Percentiles rank a stretch among this genome's conserved stretches.
Conservation (phyloP, 2,797 vertebrate species). For the Lateolabrax maculatus region DNA sequence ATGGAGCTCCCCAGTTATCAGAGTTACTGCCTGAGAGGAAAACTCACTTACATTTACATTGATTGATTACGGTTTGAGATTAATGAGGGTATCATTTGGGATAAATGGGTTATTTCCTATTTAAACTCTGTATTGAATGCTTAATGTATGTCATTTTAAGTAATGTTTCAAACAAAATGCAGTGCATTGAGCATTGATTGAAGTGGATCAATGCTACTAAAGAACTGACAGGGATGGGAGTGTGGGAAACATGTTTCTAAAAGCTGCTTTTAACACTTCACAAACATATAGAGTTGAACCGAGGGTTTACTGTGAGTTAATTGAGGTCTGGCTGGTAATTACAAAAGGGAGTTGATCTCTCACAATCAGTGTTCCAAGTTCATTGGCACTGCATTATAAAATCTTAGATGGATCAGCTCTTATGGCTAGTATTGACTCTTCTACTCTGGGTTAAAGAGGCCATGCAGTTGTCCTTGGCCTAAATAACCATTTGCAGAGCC, state of each 20-base stretch:
- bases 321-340: constrained; percentile 76
- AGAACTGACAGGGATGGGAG: constrained; percentile 17
- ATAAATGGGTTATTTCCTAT: constrained; percentile 50
- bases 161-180: constrained; percentile 29
- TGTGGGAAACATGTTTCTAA: constrained; percentile 47
- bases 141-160: constrained; percentile 39
- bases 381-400: constrained; percentile 68
- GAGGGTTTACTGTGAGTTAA: constrained; percentile 69
- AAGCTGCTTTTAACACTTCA: constrained; percentile 63
- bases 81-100: constrained; percentile 46
- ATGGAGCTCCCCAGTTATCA: constrained; percentile 26
- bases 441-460: constrained; percentile 58
- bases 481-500: constrained; percentile 54
- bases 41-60: constrained; percentile 34
- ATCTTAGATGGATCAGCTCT: constrained; percentile 61
- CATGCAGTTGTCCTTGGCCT: constrained; percentile 59
- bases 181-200: constrained; percentile 38
- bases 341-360: constrained; percentile 66
- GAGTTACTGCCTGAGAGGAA: constrained; percentile 26
- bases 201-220: constrained; percentile 6
- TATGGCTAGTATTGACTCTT: constrained; percentile 66
- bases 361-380: constrained; percentile 54
- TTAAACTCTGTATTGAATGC: constrained; percentile 38
- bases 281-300: constrained; percentile 64
- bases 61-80: constrained; percentile 52